Conservation (phyloP, 2,888 invertebrate species). For the Orchestes rusci region DNA sequence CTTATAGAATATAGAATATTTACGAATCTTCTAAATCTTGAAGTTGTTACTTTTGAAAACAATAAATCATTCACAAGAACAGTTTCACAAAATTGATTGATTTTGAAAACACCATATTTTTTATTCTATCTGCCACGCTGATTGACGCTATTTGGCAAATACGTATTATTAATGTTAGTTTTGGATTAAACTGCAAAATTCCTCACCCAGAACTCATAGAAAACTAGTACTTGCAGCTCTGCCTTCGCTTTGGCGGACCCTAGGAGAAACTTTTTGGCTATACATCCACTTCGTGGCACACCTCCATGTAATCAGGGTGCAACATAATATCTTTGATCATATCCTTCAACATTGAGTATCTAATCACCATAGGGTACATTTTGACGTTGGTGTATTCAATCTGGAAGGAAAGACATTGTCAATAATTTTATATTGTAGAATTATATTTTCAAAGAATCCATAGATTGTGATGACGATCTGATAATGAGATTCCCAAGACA, state of each 20-base stretch:
- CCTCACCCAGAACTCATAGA: constrained; percentile 10
- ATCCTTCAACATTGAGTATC: constrained; percentile 93
- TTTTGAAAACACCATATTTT: too few relatives aligned
- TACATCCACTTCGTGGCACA: constrained; percentile 84
- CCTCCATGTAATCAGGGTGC: constrained; percentile 95
- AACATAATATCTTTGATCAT: constrained; percentile 96
- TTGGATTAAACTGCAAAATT: too few relatives aligned
- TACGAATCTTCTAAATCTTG: too few relatives aligned
- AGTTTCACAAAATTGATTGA: too few relatives aligned
- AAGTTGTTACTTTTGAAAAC: too few relatives aligned
- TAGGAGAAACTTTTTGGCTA: constrained; percentile 51
- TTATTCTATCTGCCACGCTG: not conserved
- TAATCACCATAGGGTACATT: constrained; percentile 87
- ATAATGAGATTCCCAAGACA: too few relatives aligned
- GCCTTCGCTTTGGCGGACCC: constrained; percentile 26
- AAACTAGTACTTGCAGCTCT: constrained; percentile 24
- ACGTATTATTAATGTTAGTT: not conserved
- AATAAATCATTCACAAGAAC: too few relatives aligned
- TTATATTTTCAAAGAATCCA: too few relatives aligned
- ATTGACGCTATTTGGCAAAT: not conserved
- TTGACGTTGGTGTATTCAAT: constrained; percentile 87
- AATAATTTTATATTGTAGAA: too few relatives aligned
- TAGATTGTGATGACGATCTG: too few relatives aligned
- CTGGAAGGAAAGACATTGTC: too few relatives aligned
- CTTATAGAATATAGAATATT: too few relatives aligned